A percentile compares a stretch with the other conserved stretches of the same genome.
Conservation (phyloP, 2,797 vertebrate species). For the Cirrhinus molitorella region DNA sequence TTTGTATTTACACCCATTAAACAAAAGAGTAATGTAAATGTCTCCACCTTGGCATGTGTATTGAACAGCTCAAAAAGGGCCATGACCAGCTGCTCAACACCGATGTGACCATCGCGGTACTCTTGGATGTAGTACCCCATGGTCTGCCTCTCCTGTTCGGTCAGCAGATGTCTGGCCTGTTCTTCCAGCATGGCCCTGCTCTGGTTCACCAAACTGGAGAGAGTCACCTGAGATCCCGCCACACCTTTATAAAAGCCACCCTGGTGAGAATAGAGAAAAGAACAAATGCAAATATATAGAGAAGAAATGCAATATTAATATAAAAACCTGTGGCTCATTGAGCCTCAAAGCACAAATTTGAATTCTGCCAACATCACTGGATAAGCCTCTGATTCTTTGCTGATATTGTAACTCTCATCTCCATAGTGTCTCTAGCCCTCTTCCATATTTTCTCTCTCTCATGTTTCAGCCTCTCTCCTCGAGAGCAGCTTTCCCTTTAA, state of each 20-base stretch:
- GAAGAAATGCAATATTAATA: neutral
- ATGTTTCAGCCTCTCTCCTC: conserved; percentile 6
- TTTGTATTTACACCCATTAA: too few species aligned
- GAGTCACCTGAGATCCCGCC: conserved; percentile 93
- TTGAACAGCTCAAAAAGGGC: conserved; percentile 95
- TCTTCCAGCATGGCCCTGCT: conserved; percentile 91
- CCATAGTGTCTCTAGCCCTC: conserved; percentile 15
- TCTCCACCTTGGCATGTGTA: conserved; percentile 91
- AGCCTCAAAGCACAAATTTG: conserved; percentile 6
- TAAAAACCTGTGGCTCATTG: neutral
- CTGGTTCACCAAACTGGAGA: conserved; percentile 95
- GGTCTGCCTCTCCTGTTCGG: conserved; percentile 86
- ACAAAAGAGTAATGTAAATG: neutral
- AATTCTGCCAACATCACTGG: conserved; percentile 9
- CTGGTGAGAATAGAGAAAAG: conserved; percentile 69
- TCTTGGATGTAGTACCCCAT: conserved; percentile 96
- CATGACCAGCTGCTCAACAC: conserved; percentile 90
- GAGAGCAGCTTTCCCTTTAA: conserved; percentile 42
- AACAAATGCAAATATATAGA: conserved; percentile 9
- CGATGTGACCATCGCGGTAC: conserved; percentile 88
- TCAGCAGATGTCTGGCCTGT: conserved; percentile 91
- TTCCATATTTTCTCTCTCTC: neutral
- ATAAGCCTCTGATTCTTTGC: neutral
- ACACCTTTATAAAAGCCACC: conserved; percentile 91
- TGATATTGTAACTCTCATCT: conserved; percentile 22